Evolutionary conservation across 1,140 invertebrate genomes (phyloP), one percentile per base, ranked within the genome.

Genomic region (Drosophila auraria): DNA sequence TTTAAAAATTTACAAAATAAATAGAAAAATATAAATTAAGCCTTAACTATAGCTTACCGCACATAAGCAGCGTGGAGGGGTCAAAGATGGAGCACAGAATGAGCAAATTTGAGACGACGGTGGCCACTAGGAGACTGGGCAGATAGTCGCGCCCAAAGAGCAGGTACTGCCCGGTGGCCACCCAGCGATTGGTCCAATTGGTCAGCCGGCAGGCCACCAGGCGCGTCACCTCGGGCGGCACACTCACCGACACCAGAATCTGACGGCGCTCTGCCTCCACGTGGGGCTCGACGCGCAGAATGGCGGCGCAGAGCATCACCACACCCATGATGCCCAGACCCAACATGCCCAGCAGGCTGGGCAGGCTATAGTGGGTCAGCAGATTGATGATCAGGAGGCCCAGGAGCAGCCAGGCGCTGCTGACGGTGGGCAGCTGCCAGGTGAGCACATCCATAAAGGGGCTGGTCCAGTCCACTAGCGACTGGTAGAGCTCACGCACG

Each of bases 161-260:
- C 14, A 73, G 0, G 15, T 44, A 44, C 40, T 71, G 45, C 0
- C 9, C n/a, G 11, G 70, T 71, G 54, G 27, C 65, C 33, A 73
- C 0, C 27, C 53, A 73, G n/a, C 66, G 66, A 9, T 73, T 71
- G 12, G 45, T 20, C 36, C 45, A 73, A 12, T 25, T 30, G 9
- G 45, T 30, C 1, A 33, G 0, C 5, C 3, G 12, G 4, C 23
- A 2, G 25, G 25, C 36, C 27, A 58, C 5, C 15, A 1, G 11
- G 0, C 4, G 11, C 2, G n/a, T 27, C 2, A 1, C 0, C 20
- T 58, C 33, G 8, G 12, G 0, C 1, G 53, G 5, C 14, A 58
- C 12, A 6, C 14, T 20, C 11, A 27, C 1, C 23, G 7, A 7
- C 2, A 15, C 12, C 12, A 33, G 12, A 9, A 27, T 0, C 9